Evolutionary conservation across 2,113 vertebrate genomes (phyloP).

Genomic region (Murina feae): DNA sequence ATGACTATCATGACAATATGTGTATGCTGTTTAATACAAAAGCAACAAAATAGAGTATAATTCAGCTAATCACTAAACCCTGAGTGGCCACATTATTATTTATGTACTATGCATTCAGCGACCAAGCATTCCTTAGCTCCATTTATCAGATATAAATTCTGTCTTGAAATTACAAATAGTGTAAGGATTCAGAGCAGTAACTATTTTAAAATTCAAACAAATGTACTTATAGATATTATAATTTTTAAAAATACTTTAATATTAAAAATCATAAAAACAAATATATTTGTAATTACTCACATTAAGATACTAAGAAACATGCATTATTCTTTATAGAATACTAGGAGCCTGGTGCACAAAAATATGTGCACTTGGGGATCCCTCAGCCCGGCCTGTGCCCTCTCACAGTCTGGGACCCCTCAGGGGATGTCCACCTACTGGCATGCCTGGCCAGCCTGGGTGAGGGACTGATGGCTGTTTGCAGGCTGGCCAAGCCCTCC

Average conservation of each 20-base stretch:
- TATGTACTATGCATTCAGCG: not conserved
- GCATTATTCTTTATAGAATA: not conserved
- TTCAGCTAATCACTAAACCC: not conserved
- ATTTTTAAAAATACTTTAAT: not conserved
- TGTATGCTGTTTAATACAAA: not conserved
- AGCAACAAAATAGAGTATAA: not conserved
- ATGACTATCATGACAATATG: not conserved
- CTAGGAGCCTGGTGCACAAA: no score
- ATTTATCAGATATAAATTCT: not conserved
- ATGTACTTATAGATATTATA: not conserved
- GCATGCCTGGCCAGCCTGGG: no score
- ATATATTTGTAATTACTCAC: not conserved
- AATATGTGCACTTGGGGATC: no score
- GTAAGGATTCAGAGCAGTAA: not conserved
- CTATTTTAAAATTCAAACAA: not conserved
- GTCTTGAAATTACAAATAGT: not conserved
- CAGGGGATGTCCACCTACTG: no score
- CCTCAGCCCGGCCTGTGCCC: no score
- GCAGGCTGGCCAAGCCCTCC: no score
- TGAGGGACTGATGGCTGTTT: no score
- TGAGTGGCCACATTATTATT: not conserved
- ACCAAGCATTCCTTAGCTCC: not conserved
- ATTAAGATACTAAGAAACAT: not conserved
- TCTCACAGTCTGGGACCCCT: no score
- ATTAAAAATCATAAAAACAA: not conserved